phyloP scores from a whole-genome alignment of 1,140 invertebrate genomes.

The Medauroidea extradentata region DNA sequence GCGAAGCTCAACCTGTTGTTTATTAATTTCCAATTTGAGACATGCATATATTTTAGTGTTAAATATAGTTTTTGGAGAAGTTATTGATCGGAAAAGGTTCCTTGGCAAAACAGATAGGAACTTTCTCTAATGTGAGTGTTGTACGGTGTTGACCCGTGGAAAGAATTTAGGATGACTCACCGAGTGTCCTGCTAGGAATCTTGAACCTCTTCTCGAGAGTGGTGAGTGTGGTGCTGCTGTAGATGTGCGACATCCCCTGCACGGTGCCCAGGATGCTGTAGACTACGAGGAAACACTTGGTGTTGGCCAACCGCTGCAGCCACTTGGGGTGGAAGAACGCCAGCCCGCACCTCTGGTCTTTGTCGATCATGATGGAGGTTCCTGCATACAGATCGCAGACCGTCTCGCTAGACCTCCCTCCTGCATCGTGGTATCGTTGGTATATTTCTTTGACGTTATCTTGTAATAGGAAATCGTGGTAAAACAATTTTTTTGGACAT shows the following conservation, averaged over 20 bases:
- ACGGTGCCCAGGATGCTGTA: constrained; percentile 35
- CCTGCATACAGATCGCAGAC: no score
- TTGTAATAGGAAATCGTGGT: no score
- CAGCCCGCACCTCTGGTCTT: constrained; percentile 19
- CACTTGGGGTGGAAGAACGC: constrained; percentile 33
- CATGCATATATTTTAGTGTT: no score
- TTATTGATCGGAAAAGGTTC: neutral
- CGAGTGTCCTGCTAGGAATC: constrained; percentile 37
- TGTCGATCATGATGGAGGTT: neutral
- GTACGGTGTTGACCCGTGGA: no score
- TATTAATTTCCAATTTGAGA: no score
- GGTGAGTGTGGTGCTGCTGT: constrained; percentile 35
- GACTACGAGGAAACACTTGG: constrained; percentile 36
- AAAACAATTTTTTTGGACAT: no score
- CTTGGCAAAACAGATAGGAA: no score
- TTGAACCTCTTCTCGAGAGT: constrained; percentile 46
- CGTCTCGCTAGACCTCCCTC: no score
- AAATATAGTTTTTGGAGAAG: neutral
- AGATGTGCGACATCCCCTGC: constrained; percentile 38
- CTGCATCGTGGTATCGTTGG: no score
- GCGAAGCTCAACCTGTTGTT: no score
- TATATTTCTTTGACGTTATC: no score
- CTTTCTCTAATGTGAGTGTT: no score
- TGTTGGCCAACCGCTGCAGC: constrained; percentile 38
- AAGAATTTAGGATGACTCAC: constrained; percentile 27